Percentiles rank a stretch among this genome's conserved stretches.
Conservation (phyloP, 2,888 invertebrate species). For the Agrilus cyanescens region DNA sequence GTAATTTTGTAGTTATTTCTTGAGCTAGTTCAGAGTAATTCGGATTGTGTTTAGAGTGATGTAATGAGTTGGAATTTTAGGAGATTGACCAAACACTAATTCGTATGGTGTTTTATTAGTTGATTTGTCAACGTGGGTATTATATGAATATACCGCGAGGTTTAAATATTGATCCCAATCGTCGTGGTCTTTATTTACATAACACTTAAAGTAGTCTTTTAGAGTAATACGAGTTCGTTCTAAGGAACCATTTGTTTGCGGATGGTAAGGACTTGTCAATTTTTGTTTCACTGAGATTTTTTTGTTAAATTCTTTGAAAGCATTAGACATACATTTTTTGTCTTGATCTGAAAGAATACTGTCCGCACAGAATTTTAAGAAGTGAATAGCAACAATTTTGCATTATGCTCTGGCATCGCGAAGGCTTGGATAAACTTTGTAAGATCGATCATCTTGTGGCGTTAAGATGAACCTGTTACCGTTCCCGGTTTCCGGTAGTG, state of each 20-base stretch:
- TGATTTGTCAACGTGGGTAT: constrained; percentile 2
- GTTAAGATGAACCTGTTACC: constrained; percentile 20
- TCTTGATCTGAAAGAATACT: constrained; percentile 1
- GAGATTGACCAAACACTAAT: constrained; percentile 4
- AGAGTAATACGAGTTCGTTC: no score
- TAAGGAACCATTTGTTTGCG: no score
- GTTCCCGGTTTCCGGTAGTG: constrained; percentile 12
- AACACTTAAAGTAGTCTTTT: constrained; percentile 1
- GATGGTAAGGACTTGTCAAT: no score
- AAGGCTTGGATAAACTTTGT: neutral
- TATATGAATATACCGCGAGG: neutral
- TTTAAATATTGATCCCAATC: constrained; percentile 2
- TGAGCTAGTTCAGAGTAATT: constrained; percentile 6
- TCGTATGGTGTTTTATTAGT: neutral
- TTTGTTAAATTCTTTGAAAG: constrained; percentile 3
- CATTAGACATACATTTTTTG: neutral
- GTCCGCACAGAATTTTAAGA: neutral
- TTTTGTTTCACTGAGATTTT: no score
- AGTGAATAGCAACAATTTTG: neutral
- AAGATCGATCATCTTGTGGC: no score
- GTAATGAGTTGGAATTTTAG: constrained; percentile 8
- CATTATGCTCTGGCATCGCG: neutral
- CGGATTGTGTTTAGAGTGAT: constrained; percentile 3
- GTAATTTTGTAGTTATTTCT: constrained; percentile 7
- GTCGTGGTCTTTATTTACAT: neutral